phyloP scores from a whole-genome alignment of 2,888 invertebrate genomes.

The Protonemura montana region DNA sequence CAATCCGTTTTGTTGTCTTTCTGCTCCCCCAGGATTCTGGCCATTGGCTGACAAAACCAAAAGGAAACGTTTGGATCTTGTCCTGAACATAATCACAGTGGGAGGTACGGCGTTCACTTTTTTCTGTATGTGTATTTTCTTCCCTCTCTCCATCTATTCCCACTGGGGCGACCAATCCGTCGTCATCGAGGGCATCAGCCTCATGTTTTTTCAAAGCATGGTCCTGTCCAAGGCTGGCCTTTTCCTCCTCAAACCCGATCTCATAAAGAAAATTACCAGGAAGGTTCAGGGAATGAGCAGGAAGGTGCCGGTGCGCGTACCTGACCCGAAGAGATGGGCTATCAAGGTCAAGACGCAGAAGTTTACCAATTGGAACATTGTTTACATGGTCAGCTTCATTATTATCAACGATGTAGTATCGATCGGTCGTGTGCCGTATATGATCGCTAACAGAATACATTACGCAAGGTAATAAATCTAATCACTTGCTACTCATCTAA shows the following conservation, averaged over 20 bases:
- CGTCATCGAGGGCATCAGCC: neutral
- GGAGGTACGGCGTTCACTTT: neutral
- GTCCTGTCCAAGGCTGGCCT: neutral
- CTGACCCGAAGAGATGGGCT: neutral
- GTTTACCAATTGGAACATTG: neutral
- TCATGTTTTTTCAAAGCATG: neutral
- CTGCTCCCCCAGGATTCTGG: neutral
- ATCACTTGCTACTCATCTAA: neutral
- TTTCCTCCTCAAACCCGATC: neutral
- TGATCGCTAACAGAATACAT: neutral
- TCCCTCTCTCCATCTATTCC: neutral
- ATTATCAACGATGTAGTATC: neutral
- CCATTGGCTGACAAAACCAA: neutral
- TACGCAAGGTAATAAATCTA: neutral
- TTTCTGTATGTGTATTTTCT: neutral
- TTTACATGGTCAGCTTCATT: neutral
- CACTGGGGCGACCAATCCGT: neutral
- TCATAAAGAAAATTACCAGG: neutral
- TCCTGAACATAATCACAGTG: neutral
- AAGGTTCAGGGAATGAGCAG: neutral
- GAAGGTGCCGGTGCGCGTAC: neutral
- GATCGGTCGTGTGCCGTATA: neutral
- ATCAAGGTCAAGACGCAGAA: neutral
- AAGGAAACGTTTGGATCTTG: neutral
- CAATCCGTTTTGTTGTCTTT: too few relatives aligned